phyloP scores from a whole-genome alignment of 2,888 invertebrate genomes.

The Sinopyrophorus schimmeli region DNA sequence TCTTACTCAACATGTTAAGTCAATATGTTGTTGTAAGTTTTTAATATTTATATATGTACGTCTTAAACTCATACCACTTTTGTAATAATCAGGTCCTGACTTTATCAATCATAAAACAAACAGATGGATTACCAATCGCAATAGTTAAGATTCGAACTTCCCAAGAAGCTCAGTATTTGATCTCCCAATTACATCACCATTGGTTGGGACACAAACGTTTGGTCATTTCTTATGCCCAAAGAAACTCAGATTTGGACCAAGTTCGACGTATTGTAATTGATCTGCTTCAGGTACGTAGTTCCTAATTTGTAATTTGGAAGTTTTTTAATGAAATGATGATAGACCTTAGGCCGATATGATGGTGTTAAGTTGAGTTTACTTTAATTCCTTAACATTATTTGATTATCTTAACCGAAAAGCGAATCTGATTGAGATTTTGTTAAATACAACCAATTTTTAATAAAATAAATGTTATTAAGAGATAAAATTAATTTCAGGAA shows the following conservation, averaged over 20 bases:
- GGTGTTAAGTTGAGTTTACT: slow-evolving; percentile 29
- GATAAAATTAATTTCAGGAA: slow-evolving; percentile 57
- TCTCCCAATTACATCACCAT: slow-evolving; percentile 81
- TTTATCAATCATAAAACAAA: slow-evolving; percentile 65
- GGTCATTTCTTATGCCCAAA: slow-evolving; percentile 71
- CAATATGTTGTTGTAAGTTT: slow-evolving; percentile 68
- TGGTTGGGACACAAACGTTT: slow-evolving; percentile 82
- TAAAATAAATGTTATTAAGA: no score
- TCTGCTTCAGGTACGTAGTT: slow-evolving; percentile 63
- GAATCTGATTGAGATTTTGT: no score
- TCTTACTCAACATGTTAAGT: slow-evolving; percentile 65
- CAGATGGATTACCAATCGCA: slow-evolving; percentile 71
- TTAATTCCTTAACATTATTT: no score
- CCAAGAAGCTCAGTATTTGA: slow-evolving; percentile 72
- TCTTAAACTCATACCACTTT: not conserved
- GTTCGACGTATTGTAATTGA: slow-evolving; percentile 71
- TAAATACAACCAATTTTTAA: not conserved
- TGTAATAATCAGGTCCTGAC: slow-evolving; percentile 58
- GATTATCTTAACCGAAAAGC: no score
- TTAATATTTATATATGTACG: no score
- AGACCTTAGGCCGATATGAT: slow-evolving; percentile 39
- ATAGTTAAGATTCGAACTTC: slow-evolving; percentile 67
- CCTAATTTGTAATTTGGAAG: no score
- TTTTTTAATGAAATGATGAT: slow-evolving; percentile 30
- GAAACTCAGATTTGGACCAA: slow-evolving; percentile 66